Evolutionary conservation across 2,113 vertebrate species (phyloP), one percentile per base, ranked within the genome.

Genomic region (Thalassoma bifasciatum): DNA sequence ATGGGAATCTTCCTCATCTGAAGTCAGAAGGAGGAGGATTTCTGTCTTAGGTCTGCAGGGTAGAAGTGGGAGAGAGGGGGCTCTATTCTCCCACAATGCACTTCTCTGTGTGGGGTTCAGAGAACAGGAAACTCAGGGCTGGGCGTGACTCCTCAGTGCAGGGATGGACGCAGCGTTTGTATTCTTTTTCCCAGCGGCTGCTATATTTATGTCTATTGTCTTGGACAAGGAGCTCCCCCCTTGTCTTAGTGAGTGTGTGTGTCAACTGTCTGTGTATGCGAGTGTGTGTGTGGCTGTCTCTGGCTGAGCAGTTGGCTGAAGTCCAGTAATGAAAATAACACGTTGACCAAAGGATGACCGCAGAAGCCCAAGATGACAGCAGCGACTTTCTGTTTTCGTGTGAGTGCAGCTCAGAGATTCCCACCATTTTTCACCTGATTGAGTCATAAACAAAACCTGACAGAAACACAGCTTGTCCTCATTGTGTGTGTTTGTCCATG

Each of bases 181-280:
- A 90, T 91, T 93, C 92, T 91, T 95, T 96, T 97, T 98, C 96
- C 96, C 96, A 97, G 95, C 93, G 82, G 92, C 80, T 80, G 94
- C 96, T 98, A 97, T 95, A 96, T 95, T 95, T 96, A 92, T 94
- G 91, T 94, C 95, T 86, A 97, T 97, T 98, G 96, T 98, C 95
- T 92, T 58, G 82, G 77, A 75, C 61, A 60, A 58, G 44, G 85
- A 87, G 76, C 88, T 70, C 77, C 82, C 34, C 51, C 37, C 17
- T 17, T 58, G 10, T 38, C 10, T 59, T 36, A 40, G 57, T 40
- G 37, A 40, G 54, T 56, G 53, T 56, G 26, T 37, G 38, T 65
- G 34, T 61, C 22, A 46, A 24, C 58, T 53, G 17, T 54, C 57
- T 57, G n/a, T 70, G 50, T 66, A 49, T 54, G 42, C 51, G 47